Percentiles rank a stretch among this genome's conserved stretches.
phyloP scores from a whole-genome alignment of 1,140 invertebrate species.

The Drosophila biarmipes region DNA sequence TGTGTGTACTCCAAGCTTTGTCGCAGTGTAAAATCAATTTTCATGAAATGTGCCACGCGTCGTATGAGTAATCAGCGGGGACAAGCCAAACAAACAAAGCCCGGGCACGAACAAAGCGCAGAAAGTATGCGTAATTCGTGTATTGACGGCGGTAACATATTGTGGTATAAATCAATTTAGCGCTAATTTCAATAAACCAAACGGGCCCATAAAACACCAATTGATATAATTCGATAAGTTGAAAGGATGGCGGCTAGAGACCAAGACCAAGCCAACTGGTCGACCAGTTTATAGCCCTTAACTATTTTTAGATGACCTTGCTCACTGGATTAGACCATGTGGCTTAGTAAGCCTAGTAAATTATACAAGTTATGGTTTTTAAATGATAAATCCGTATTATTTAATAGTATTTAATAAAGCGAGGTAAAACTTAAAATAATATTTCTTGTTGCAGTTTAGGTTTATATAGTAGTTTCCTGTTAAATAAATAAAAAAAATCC shows the following conservation, averaged over 20 bases:
- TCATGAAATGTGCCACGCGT: constrained; percentile 73
- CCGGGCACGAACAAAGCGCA: constrained; percentile 17
- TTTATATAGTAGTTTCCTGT: no score
- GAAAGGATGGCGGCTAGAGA: constrained; percentile 12
- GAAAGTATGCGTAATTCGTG: constrained; percentile 32
- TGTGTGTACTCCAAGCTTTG: constrained; percentile 51
- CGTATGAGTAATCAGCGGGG: constrained; percentile 75
- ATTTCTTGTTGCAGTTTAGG: no score
- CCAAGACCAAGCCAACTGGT: constrained; percentile 1
- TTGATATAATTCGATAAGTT: constrained; percentile 31
- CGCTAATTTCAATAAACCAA: constrained; percentile 73
- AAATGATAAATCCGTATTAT: background rate
- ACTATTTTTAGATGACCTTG: constrained; percentile 17
- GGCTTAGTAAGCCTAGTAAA: background rate
- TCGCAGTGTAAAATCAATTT: constrained; percentile 80
- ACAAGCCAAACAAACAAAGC: constrained; percentile 56
- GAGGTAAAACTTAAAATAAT: no score
- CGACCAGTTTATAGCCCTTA: background rate
- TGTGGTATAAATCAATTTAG: constrained; percentile 77
- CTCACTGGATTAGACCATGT: background rate
- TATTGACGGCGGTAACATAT: constrained; percentile 56
- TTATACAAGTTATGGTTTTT: background rate
- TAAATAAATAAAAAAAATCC: no score
- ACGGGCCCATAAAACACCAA: constrained; percentile 42
- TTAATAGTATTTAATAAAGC: no score